These are phyloP conservation scores for Dendrolimus kikuchii DNA, from an alignment of 1,140 invertebrate species.

Conservation along the genomic window DNA sequence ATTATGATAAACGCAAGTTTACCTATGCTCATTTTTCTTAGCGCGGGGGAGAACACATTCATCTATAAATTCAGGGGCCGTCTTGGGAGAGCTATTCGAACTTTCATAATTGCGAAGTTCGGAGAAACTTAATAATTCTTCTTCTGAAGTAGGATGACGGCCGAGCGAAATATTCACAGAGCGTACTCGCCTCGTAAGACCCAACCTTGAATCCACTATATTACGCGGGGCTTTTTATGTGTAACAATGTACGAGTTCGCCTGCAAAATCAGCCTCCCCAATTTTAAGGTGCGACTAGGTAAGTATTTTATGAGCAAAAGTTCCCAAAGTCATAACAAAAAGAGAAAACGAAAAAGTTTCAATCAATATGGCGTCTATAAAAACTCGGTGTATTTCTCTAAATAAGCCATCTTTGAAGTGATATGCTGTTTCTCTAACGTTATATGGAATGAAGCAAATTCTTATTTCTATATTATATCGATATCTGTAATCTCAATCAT, in stretches of 20 bases:
- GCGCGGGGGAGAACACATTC: conserved; percentile 46
- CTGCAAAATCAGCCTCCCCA: conserved; percentile 27
- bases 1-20: too few species aligned
- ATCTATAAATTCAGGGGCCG: conserved; percentile 70
- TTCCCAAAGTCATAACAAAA: conserved; percentile 18
- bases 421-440: too few species aligned
- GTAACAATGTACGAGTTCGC: conserved; percentile 28
- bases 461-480: neutral
- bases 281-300: conserved; percentile 23
- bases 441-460: neutral
- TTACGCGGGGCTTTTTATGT: conserved; percentile 47
- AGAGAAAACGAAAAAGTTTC: conserved; percentile 19
- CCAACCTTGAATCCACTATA: conserved; percentile 44
- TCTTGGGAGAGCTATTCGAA: conserved; percentile 69
- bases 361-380: conserved; percentile 4
- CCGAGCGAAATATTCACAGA: conserved; percentile 63
- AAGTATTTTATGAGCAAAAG: conserved; percentile 26
- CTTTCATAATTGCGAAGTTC: conserved; percentile 72
- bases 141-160: conserved; percentile 67
- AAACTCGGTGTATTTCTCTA: neutral
- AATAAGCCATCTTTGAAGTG: neutral
- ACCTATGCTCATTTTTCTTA: too few species aligned
- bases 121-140: conserved; percentile 71
- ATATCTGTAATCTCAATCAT: too few species aligned
- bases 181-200: conserved; percentile 51